Percentiles rank a stretch among this genome's conserved stretches.
These are phyloP conservation scores for Eucera pruinosa DNA, from an alignment of 2,888 invertebrate species.

Conservation along the genomic window DNA sequence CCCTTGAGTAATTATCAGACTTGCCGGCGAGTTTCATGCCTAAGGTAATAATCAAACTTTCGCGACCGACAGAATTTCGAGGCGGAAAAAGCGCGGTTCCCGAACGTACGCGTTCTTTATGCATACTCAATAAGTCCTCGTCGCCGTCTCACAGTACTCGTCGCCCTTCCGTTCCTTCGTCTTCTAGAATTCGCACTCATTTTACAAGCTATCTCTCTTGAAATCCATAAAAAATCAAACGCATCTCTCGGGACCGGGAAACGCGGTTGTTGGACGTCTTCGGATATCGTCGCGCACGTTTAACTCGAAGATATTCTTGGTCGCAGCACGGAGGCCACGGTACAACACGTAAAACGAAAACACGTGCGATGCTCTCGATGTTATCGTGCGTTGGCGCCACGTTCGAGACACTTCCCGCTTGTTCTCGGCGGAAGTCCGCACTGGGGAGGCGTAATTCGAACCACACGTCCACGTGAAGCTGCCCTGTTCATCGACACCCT, in stretches of 20 bases:
- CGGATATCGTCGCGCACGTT: slow-evolving; percentile 34
- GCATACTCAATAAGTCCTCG: slow-evolving; percentile 33
- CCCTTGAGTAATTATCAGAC: slow-evolving; percentile 60
- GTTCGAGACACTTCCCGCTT: slow-evolving; percentile 63
- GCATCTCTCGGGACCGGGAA: background rate
- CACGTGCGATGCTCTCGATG: slow-evolving; percentile 76
- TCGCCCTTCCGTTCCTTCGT: no score
- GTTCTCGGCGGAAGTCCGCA: slow-evolving; percentile 77
- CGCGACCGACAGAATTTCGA: slow-evolving; percentile 24
- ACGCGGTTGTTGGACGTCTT: slow-evolving; percentile 6
- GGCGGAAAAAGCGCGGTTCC: slow-evolving; percentile 29
- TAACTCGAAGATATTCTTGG: slow-evolving; percentile 60
- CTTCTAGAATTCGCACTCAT: background rate
- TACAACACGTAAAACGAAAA: slow-evolving; percentile 76
- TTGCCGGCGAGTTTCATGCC: slow-evolving; percentile 48
- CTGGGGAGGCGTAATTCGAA: slow-evolving; percentile 74
- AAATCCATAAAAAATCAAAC: background rate
- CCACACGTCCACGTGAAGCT: slow-evolving; percentile 67
- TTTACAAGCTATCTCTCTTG: no score
- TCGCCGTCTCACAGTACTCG: background rate
- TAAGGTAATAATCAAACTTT: slow-evolving; percentile 63
- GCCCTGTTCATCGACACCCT: slow-evolving; percentile 60
- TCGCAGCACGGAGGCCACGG: slow-evolving; percentile 18
- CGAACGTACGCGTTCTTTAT: slow-evolving; percentile 40
- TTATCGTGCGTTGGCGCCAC: slow-evolving; percentile 75